Evolutionary conservation across 2,797 vertebrate genomes (phyloP).

Genomic region (Cephalopachus bancanus): DNA sequence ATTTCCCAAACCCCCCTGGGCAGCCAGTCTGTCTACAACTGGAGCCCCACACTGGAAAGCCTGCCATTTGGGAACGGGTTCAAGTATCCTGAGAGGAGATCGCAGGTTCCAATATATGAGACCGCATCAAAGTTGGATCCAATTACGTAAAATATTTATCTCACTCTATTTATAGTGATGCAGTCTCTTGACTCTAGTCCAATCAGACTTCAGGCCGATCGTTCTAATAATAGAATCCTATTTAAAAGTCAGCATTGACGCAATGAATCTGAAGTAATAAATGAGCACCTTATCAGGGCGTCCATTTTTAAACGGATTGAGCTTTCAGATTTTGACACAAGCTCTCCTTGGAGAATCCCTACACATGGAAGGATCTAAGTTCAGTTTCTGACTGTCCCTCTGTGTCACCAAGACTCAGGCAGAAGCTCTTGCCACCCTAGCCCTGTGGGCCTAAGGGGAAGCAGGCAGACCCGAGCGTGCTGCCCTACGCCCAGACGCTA

Average conservation of each 20-base stretch:
- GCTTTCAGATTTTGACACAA: constrained; percentile 44
- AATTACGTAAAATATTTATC: constrained; percentile 68
- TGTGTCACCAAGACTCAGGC: constrained; percentile 20
- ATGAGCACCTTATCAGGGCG: constrained; percentile 59
- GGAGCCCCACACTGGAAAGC: background rate
- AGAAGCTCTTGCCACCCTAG: background rate
- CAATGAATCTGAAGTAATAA: constrained; percentile 73
- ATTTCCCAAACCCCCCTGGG: constrained; percentile 44
- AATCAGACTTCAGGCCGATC: constrained; percentile 59
- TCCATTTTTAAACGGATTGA: constrained; percentile 72
- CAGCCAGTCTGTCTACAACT: background rate
- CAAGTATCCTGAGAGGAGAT: constrained; percentile 39
- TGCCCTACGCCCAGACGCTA: background rate
- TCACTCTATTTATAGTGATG: constrained; percentile 69
- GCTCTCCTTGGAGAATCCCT: constrained; percentile 59
- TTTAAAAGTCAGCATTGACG: constrained; percentile 76
- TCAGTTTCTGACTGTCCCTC: constrained; percentile 48
- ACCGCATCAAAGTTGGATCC: constrained; percentile 65
- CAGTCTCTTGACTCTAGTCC: constrained; percentile 52
- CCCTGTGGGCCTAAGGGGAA: background rate
- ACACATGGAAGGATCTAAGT: constrained; percentile 6
- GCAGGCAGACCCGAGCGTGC: background rate
- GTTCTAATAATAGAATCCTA: constrained; percentile 74
- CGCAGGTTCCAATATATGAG: constrained; percentile 30
- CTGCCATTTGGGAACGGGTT: background rate